phyloP scores from a whole-genome alignment of 2,888 invertebrate species.

The Charanyca ferruginea region DNA sequence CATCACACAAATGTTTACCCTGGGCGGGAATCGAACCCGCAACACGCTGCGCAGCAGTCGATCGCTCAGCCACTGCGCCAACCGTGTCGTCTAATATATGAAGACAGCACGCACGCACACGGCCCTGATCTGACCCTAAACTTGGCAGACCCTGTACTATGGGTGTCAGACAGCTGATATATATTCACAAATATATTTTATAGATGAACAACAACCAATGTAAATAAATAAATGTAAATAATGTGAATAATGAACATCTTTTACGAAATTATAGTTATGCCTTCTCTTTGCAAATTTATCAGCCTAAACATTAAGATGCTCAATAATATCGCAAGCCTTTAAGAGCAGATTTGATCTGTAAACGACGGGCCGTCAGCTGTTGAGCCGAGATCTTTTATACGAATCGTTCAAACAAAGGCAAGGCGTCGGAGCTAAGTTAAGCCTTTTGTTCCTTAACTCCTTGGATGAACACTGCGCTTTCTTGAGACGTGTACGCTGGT shows the following conservation, averaged over 20 bases:
- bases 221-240: no score
- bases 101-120: no score
- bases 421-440: constrained; percentile 83
- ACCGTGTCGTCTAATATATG: no score
- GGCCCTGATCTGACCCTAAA: no score
- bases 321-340: constrained; percentile 54
- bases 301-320: constrained; percentile 1
- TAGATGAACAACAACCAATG: no score
- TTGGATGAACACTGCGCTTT: constrained; percentile 77
- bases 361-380: constrained; percentile 80
- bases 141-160: no score
- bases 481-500: constrained; percentile 71
- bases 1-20: no score
- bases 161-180: no score
- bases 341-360: constrained; percentile 74
- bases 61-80: no score
- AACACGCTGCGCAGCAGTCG: no score
- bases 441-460: constrained; percentile 89
- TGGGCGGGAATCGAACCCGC: no score
- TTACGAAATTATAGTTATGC: constrained; percentile 2
- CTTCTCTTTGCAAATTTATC: constrained; percentile 9
- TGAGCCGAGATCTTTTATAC: constrained; percentile 77
- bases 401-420: constrained; percentile 77
- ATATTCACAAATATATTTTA: no score
- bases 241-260: background rate